These are phyloP conservation scores for Lutjanus campechanus DNA, from an alignment of 2,797 vertebrate genomes.

Conservation along the genomic window DNA sequence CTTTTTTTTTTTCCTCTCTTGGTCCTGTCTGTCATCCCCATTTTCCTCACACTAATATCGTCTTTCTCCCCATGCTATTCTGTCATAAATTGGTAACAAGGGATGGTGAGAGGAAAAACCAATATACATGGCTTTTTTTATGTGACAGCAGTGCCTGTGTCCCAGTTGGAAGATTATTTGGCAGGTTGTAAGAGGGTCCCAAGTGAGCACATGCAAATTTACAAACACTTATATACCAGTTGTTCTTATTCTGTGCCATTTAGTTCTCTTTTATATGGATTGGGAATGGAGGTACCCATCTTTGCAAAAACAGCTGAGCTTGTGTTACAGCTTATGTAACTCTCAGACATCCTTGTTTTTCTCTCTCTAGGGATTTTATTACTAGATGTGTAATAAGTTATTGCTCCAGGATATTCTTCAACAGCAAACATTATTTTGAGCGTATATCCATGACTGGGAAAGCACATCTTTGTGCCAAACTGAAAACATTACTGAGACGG, in stretches of 20 bases:
- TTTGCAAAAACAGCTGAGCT: conserved; percentile 67
- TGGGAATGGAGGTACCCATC: conserved; percentile 49
- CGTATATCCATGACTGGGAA: conserved; percentile 53
- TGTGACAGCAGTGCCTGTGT: conserved; percentile 51
- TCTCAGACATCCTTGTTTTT: conserved; percentile 69
- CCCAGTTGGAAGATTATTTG: conserved; percentile 69
- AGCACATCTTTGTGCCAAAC: conserved; percentile 62
- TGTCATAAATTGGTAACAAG: conserved; percentile 70
- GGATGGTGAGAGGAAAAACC: conserved; percentile 64
- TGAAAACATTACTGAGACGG: conserved; percentile 47
- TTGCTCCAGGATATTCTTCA: conserved; percentile 75
- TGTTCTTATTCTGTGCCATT: conserved; percentile 61
- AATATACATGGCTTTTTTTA: conserved; percentile 66
- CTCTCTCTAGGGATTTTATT: conserved; percentile 73
- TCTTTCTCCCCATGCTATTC: conserved; percentile 42
- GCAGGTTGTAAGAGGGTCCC: conserved; percentile 69
- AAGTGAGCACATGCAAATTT: conserved; percentile 74
- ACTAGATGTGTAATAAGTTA: conserved; percentile 71
- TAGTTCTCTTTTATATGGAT: conserved; percentile 61
- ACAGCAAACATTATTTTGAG: conserved; percentile 73
- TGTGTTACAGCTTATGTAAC: conserved; percentile 71
- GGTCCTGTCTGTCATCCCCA: conserved; percentile 50
- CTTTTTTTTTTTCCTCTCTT: conserved; percentile 12
- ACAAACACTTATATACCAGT: conserved; percentile 63
- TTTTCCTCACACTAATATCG: conserved; percentile 55